phyloP scores from a whole-genome alignment of 2,888 invertebrate genomes.

The Erpobdella octoculata region DNA sequence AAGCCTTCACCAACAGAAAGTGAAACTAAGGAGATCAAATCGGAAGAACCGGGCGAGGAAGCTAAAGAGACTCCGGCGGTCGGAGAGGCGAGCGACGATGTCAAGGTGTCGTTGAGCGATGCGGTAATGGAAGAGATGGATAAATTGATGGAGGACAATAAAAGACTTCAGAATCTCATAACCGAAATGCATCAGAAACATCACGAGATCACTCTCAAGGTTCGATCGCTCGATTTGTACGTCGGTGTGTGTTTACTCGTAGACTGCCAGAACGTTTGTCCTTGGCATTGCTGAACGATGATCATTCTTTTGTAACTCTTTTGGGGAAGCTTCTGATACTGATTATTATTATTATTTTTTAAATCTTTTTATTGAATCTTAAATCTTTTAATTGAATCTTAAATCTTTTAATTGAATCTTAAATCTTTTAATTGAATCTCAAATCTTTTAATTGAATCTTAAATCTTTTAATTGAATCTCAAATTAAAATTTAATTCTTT shows the following conservation, averaged over 20 bases:
- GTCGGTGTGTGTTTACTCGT: too few relatives aligned
- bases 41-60: constrained; percentile 8
- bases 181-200: constrained; percentile 85
- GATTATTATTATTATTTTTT: neutral
- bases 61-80: neutral
- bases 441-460: too few relatives aligned
- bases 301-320: neutral
- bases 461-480: too few relatives aligned
- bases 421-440: too few relatives aligned
- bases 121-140: constrained; percentile 63
- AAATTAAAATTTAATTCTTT: neutral
- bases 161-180: constrained; percentile 79
- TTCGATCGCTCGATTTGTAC: too few relatives aligned
- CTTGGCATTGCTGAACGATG: too few relatives aligned
- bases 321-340: constrained; percentile 1
- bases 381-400: neutral
- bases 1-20: constrained; percentile 28
- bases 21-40: constrained; percentile 26
- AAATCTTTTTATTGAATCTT: neutral
- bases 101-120: constrained; percentile 35
- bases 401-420: too few relatives aligned
- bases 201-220: constrained; percentile 79
- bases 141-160: constrained; percentile 81
- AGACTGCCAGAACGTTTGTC: too few relatives aligned
- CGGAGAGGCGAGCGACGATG: neutral